Percentiles rank a stretch among this genome's conserved stretches.
phyloP scores from a whole-genome alignment of 2,888 invertebrate genomes.

The Gymnocheta viridis region DNA sequence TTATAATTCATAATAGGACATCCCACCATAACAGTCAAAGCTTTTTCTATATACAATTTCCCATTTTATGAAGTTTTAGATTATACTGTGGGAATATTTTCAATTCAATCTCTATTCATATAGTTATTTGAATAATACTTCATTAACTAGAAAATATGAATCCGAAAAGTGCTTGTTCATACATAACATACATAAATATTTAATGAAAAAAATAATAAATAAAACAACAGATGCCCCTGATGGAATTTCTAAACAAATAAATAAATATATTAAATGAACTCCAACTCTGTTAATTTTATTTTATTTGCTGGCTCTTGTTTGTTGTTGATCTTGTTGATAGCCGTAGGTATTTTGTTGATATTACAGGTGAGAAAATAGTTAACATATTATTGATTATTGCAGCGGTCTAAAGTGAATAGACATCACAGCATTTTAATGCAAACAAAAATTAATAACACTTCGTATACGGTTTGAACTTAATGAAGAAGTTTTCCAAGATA shows the following conservation, averaged over 20 bases:
- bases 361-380: slow-evolving; percentile 67
- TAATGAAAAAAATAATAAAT: too few species aligned
- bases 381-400: slow-evolving; percentile 64
- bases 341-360: slow-evolving; percentile 42
- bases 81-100: not conserved
- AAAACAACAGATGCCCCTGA: slow-evolving; percentile 59
- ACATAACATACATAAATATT: slow-evolving; percentile 11
- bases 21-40: too few species aligned
- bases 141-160: not conserved
- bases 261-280: slow-evolving; percentile 63
- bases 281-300: slow-evolving; percentile 48
- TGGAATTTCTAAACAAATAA: slow-evolving; percentile 58
- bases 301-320: slow-evolving; percentile 48
- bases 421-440: slow-evolving; percentile 57
- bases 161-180: not conserved
- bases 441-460: slow-evolving; percentile 62
- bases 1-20: too few species aligned
- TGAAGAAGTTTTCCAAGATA: slow-evolving; percentile 18
- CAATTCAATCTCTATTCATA: not conserved
- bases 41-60: too few species aligned
- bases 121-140: not conserved
- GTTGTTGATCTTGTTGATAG: slow-evolving; percentile 15
- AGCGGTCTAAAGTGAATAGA: slow-evolving; percentile 58
- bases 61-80: too few species aligned
- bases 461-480: slow-evolving; percentile 30